Evolutionary conservation across 2,113 vertebrate genomes (phyloP).

Genomic region (Ailurus styani): DNA sequence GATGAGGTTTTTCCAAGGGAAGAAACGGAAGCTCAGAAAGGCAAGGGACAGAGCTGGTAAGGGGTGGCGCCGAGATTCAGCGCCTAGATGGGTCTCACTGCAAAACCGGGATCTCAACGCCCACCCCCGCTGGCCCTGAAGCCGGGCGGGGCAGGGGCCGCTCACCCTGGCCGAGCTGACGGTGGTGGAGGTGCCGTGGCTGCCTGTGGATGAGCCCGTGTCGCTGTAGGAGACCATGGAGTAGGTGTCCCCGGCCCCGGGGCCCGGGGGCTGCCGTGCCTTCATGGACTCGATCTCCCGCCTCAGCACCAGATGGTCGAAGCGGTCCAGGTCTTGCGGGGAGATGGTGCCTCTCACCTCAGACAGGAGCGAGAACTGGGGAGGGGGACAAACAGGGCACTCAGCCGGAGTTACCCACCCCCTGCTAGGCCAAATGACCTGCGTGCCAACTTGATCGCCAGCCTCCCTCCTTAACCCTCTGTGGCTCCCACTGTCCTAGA

Average conservation of each 20-base stretch:
- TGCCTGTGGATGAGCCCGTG: conserved; percentile 91
- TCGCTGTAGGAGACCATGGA: conserved; percentile 93
- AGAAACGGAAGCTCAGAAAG: accelerated
- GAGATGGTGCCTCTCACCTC: conserved; percentile 91
- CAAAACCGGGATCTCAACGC: neutral
- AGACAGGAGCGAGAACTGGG: conserved; percentile 94
- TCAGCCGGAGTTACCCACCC: neutral
- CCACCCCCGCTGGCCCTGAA: neutral
- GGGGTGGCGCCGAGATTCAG: neutral
- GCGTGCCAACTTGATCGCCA: neutral
- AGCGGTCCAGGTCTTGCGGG: conserved; percentile 93
- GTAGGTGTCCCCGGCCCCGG: conserved; percentile 82
- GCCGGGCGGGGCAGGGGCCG: neutral
- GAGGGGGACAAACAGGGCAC: neutral
- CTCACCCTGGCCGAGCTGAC: conserved; percentile 96
- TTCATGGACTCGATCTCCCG: conserved; percentile 96
- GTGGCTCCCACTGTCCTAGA: neutral
- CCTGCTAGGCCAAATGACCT: neutral
- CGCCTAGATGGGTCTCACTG: neutral
- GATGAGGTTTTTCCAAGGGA: neutral
- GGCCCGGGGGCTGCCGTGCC: conserved; percentile 85
- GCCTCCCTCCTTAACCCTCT: neutral
- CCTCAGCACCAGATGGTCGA: conserved; percentile 93
- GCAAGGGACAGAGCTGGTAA: neutral
- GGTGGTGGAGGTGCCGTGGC: conserved; percentile 94